Conservation (phyloP, 2,113 vertebrate genomes). For the Sclerurus mexicanus region DNA sequence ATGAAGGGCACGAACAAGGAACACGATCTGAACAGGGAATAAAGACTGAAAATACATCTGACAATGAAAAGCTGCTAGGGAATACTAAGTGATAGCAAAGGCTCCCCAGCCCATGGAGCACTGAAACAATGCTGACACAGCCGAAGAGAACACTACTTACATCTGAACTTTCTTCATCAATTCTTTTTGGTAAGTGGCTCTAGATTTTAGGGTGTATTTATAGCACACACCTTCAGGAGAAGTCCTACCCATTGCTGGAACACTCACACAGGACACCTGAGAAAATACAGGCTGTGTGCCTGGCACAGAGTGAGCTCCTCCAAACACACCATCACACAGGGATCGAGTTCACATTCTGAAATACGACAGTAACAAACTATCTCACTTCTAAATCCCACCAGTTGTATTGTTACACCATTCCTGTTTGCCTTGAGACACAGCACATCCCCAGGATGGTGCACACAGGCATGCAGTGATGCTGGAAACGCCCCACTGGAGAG, state of each 20-base stretch:
- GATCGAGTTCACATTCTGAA: not conserved
- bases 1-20: not conserved
- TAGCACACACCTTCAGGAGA: not conserved
- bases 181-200: not conserved
- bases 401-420: fast-evolving
- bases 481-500: fast-evolving
- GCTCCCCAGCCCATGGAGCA: not conserved
- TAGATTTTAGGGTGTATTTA: not conserved
- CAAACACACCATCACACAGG: not conserved
- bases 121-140: not conserved
- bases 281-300: not conserved
- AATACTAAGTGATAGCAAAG: not conserved
- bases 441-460: not conserved
- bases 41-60: not conserved
- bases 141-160: not conserved
- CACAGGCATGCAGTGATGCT: not conserved
- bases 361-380: not conserved
- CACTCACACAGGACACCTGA: not conserved
- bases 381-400: not conserved
- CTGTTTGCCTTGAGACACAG: not conserved
- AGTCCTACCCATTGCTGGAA: not conserved
- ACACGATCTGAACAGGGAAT: not conserved
- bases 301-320: not conserved
- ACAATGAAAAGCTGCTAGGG: not conserved
- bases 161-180: not conserved